Evolutionary conservation across 2,113 vertebrate genomes (phyloP), one percentile per base, ranked within the genome.

Genomic region (Carollia perspicillata): DNA sequence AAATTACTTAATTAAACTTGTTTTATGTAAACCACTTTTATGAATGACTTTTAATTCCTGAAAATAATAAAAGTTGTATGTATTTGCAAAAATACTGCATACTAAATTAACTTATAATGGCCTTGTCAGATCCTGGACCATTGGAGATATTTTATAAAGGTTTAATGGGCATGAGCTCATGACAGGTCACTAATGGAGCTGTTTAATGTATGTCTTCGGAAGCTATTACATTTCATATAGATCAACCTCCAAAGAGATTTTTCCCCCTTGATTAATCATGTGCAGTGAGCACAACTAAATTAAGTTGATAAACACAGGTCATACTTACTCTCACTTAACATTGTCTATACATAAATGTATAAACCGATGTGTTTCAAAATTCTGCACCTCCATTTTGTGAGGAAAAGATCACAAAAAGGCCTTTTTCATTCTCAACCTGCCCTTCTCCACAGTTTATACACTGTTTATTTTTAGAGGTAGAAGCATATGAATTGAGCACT

Each of bases 11-110:
- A 98, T 98, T 98, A 51, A 95, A 95, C 9, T 90, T 94, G 30
- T 94, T 98, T 97, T 97, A 96, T 95, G 92, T 89, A 97, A 98
- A 95, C 20, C 0, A 93, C 84, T 98, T 98, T 98, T 98, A 98
- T 97, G 83, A 98, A 98, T 98, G 93, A 93, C 83, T 98, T 98
- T 97, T 98, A 91, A 97, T 97, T 97, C 97, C 90, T 93, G 72
- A 95, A 98, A 97, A 98, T 97, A 98, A 98, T 91, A 97, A 94
- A 97, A 97, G 53, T 98, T 97, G 84, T 96, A 83, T 92, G n/a
- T 97, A 96, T 98, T 97, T 98, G 26, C 80, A 95, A 97, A 97
- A 98, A 94, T 96, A 97, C 77, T 96, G 53, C 94, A 96, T 47
- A 9, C 35, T 37, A 98, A 97, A 97, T 97, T 96, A 98, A 98